Conservation (phyloP, 1,140 invertebrate species). For the Rhopalosiphum padi region DNA sequence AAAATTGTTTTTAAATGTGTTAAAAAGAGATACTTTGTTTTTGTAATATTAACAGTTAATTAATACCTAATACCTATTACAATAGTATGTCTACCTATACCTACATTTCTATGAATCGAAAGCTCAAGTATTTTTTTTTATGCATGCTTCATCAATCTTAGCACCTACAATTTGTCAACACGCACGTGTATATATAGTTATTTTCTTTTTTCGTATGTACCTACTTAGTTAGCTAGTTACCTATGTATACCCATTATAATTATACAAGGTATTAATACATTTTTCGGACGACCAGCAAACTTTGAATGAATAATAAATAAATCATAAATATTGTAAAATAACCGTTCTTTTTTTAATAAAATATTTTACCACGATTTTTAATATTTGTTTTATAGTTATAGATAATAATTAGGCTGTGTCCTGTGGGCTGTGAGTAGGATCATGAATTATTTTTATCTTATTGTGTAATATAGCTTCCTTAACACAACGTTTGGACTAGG, state of each 20-base stretch:
- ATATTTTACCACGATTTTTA: too few relatives aligned
- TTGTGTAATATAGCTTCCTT: too few relatives aligned
- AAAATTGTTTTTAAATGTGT: not conserved
- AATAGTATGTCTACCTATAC: not conserved
- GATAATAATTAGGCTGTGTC: too few relatives aligned
- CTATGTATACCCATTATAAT: not conserved
- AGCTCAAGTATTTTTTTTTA: not conserved
- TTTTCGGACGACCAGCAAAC: not conserved
- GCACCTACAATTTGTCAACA: not conserved
- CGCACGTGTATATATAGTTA: too few relatives aligned
- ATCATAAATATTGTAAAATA: too few relatives aligned
- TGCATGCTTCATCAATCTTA: not conserved
- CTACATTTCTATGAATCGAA: not conserved
- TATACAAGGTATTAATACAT: not conserved
- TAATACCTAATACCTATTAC: not conserved
- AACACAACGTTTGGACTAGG: not conserved
- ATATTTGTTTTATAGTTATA: too few relatives aligned
- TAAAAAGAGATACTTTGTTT: not conserved
- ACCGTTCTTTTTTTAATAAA: too few relatives aligned
- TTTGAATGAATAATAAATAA: too few relatives aligned
- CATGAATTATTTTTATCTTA: too few relatives aligned
- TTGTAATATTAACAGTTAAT: not conserved
- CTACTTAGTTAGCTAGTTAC: too few relatives aligned
- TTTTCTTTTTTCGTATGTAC: too few relatives aligned
- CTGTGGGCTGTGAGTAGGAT: too few relatives aligned